phyloP scores from a whole-genome alignment of 1,140 invertebrate genomes.

The Monomorium pharaonis region DNA sequence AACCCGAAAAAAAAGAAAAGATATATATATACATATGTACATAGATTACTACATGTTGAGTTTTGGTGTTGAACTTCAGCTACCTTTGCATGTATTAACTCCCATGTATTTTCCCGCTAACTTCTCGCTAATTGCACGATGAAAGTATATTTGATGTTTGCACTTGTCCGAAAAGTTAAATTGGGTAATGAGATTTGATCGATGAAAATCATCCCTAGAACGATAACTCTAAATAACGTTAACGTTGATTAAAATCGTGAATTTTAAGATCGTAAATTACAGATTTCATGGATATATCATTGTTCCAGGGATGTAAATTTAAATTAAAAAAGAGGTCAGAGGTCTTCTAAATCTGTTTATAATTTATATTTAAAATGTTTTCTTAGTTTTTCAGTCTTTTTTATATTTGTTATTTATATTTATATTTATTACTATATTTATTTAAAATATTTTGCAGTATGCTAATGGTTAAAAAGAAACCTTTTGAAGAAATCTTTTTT shows the following conservation, averaged over 20 bases:
- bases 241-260: not conserved
- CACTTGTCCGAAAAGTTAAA: not conserved
- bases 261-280: not conserved
- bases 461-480: not conserved
- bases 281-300: not conserved
- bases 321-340: not conserved
- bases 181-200: not conserved
- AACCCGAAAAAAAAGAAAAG: not conserved
- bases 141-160: not conserved
- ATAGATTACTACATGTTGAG: conserved; percentile 16
- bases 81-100: conserved; percentile 19
- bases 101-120: not conserved
- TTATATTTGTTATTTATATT: too few relatives aligned
- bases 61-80: conserved; percentile 12
- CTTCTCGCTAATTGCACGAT: conserved; percentile 5
- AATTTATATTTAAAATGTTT: not conserved
- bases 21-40: conserved; percentile 4
- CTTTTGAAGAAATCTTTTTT: not conserved
- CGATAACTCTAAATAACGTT: not conserved
- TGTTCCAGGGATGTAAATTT: conserved; percentile 20
- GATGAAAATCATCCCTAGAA: not conserved
- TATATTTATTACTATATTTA: too few relatives aligned
- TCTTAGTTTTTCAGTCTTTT: not conserved
- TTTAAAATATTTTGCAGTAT: not conserved
- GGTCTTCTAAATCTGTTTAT: not conserved